These are phyloP conservation scores for Melieria crassipennis DNA, from an alignment of 2,888 invertebrate genomes.

Conservation along the genomic window DNA sequence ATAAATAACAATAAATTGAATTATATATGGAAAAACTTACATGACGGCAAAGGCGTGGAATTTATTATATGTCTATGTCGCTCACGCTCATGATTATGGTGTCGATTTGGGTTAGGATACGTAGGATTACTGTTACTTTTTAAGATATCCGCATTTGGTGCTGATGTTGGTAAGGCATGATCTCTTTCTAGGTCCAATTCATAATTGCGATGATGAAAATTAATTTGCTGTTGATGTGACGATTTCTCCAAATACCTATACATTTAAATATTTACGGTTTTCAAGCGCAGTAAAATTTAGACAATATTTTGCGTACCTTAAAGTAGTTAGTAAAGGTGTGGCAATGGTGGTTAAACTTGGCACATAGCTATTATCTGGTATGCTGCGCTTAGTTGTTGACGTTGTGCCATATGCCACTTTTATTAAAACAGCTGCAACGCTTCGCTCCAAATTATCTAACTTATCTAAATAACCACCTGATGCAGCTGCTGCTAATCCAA, in stretches of 20 bases:
- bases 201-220: constrained; percentile 67
- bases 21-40: constrained; percentile 46
- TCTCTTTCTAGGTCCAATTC: constrained; percentile 78
- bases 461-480: constrained; percentile 68
- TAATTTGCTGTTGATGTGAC: constrained; percentile 59
- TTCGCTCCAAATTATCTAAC: constrained; percentile 71
- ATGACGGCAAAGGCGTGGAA: constrained; percentile 63
- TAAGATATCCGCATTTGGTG: constrained; percentile 81
- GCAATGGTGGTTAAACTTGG: constrained; percentile 73
- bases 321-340: constrained; percentile 72
- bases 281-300: background rate
- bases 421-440: constrained; percentile 74
- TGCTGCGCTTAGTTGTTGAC: constrained; percentile 74
- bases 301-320: constrained; percentile 56
- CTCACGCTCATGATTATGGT: constrained; percentile 64
- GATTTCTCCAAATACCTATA: constrained; percentile 59
- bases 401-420: constrained; percentile 76
- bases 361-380: constrained; percentile 71
- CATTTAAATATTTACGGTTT: background rate
- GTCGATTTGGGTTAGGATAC: constrained; percentile 77
- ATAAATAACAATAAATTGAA: constrained; percentile 1
- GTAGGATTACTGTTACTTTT: constrained; percentile 81
- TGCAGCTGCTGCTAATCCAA: constrained; percentile 41
- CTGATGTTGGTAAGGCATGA: constrained; percentile 79
- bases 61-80: constrained; percentile 60